Evolutionary conservation across 2,797 vertebrate species (phyloP), one percentile per base, ranked within the genome.

Genomic region (Tenualosa thibaudeaui): DNA sequence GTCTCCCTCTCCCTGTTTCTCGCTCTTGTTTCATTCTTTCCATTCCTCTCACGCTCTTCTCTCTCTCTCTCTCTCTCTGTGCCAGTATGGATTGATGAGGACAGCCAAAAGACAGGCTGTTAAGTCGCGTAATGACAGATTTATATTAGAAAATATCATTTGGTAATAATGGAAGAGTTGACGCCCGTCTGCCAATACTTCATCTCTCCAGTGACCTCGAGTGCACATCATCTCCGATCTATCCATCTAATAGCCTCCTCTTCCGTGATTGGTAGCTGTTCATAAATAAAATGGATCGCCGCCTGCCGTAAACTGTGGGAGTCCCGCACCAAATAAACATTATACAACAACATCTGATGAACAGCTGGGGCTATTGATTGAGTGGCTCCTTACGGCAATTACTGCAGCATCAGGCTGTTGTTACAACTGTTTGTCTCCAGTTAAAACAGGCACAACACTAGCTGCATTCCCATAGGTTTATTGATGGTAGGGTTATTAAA

Each of bases 111-210:
- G 85, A 86, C 86, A 85, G 89, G 88, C 90, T 89, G 85, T 85
- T 62, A 68, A 85, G 75, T 82, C 81, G 86, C 17, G 84, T 86
- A 86, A 91, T 92, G 89, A 90, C 82, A 90, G 85, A 93, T 91
- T 90, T 85, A 91, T 90, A 87, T 92, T 82, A 84, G 78, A 83
- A 85, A 71, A 75, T 85, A 86, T 84, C 83, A 84, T 85, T 91
- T 89, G 87, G 56, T 85, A 50, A 87, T 89, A 89, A 89, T 86
- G 85, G 85, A 89, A 84, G 88, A 84, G 89, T 91, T 88, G 90
- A 88, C 85, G 68, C 86, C 60, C 22, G 54, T 37, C 53, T 46
- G 24, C 87, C 84, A 83, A 85, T 86, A 85, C 81, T 51, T 88
- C 86, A 85, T 50, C 43, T 10, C 51, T 54, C 85, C 71, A 81